These are phyloP conservation scores for Alcis repandata DNA, from an alignment of 2,888 invertebrate genomes.

Conservation along the genomic window DNA sequence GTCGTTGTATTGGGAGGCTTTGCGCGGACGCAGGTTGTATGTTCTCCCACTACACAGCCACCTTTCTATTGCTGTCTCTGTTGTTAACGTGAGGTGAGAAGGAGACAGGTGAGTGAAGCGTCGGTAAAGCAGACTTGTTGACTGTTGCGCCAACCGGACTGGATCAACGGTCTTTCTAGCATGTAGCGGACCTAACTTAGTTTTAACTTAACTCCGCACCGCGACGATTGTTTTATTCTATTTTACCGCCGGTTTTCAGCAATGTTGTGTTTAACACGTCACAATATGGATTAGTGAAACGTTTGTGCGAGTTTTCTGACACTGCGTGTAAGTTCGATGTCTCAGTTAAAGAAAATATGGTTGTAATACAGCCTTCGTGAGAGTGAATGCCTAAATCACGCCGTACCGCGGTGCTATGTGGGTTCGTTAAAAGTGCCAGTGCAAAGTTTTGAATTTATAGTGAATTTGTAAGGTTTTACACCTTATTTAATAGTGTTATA, in stretches of 20 bases:
- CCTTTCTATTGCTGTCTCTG: constrained; percentile 61
- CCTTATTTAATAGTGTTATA: constrained; percentile 63
- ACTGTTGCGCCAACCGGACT: constrained; percentile 81
- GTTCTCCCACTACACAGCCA: constrained; percentile 72
- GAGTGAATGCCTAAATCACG: constrained; percentile 82
- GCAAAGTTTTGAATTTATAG: constrained; percentile 80
- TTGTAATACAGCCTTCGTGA: constrained; percentile 70
- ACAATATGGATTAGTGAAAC: constrained; percentile 64
- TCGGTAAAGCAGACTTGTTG: constrained; percentile 75
- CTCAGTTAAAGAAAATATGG: constrained; percentile 57
- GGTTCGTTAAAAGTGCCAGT: constrained; percentile 82
- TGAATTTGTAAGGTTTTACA: constrained; percentile 66
- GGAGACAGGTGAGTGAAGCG: constrained; percentile 61
- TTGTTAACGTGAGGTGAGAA: constrained; percentile 53
- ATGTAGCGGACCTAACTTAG: constrained; percentile 81
- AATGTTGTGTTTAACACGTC: constrained; percentile 75
- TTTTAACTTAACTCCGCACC: constrained; percentile 80
- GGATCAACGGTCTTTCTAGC: constrained; percentile 86
- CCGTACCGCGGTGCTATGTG: constrained; percentile 76
- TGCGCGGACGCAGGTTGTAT: constrained; percentile 80
- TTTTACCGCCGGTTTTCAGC: constrained; percentile 68
- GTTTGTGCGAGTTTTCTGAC: constrained; percentile 64
- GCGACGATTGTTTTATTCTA: constrained; percentile 73
- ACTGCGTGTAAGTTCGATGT: constrained; percentile 57
- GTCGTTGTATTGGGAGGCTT: constrained; percentile 79